A percentile compares a stretch with the other conserved stretches of the same genome.
These are phyloP conservation scores for Platycheirus albimanus DNA, from an alignment of 2,888 invertebrate genomes.

Conservation along the genomic window DNA sequence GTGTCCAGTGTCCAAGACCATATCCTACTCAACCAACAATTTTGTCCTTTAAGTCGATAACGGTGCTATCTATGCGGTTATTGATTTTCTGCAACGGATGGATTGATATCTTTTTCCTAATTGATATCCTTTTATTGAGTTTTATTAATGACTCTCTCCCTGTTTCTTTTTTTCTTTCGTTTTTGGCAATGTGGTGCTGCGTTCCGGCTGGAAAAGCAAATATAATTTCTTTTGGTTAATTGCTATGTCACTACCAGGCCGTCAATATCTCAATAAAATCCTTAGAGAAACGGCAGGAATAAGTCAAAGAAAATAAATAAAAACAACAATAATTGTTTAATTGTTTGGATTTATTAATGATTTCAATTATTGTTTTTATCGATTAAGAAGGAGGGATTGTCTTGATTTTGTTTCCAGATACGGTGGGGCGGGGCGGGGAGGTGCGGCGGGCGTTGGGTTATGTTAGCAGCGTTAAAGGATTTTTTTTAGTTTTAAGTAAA, in stretches of 20 bases:
- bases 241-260: constrained; percentile 61
- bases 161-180: constrained; percentile 9
- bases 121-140: constrained; percentile 66
- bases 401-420: too few relatives aligned
- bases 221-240: constrained; percentile 62
- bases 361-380: not conserved
- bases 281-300: not conserved
- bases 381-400: too few relatives aligned
- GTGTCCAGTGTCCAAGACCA: not conserved
- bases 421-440: too few relatives aligned
- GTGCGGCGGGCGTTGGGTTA: too few relatives aligned
- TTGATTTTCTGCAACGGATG: constrained; percentile 58
- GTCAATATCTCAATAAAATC: constrained; percentile 39
- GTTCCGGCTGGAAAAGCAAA: constrained; percentile 39
- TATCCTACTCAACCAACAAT: not conserved
- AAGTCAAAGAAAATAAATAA: constrained; percentile 32
- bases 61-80: constrained; percentile 16
- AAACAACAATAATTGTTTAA: constrained; percentile 58
- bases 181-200: constrained; percentile 9
- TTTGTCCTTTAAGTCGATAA: constrained; percentile 15
- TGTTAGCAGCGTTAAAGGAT: too few relatives aligned
- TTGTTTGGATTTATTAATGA: constrained; percentile 59
- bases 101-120: constrained; percentile 67
- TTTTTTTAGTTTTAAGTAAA: too few relatives aligned
- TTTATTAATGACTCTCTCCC: constrained; percentile 55